These are phyloP conservation scores for Corydoras maculifer DNA, from an alignment of 2,113 vertebrate species.

Conservation along the genomic window DNA sequence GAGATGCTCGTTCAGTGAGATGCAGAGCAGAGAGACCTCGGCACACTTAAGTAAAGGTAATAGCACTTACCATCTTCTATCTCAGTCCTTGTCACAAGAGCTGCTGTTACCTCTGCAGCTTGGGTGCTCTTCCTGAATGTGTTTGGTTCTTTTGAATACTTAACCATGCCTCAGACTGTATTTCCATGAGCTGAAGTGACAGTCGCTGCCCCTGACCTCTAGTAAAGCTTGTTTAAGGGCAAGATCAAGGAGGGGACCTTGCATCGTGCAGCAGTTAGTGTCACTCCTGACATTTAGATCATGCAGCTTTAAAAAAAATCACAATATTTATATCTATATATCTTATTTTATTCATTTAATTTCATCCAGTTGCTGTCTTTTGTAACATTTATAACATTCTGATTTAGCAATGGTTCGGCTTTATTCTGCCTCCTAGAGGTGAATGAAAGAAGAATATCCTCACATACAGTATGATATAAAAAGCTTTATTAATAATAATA, in stretches of 20 bases:
- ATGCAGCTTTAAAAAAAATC: too few species aligned
- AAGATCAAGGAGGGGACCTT: conserved; percentile 7
- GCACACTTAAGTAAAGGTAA: conserved; percentile 49
- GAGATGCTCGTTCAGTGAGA: conserved; percentile 41
- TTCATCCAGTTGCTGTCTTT: too few species aligned
- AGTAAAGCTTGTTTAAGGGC: conserved; percentile 4
- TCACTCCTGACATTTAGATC: not conserved
- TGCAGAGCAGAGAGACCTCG: conserved; percentile 20
- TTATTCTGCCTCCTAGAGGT: too few species aligned
- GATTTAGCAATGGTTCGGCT: too few species aligned
- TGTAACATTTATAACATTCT: too few species aligned
- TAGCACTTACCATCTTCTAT: conserved; percentile 32
- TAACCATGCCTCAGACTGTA: not conserved
- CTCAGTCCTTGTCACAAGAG: conserved; percentile 1
- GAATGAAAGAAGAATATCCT: too few species aligned
- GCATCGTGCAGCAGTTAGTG: conserved; percentile 3
- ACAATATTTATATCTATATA: conserved; percentile 2
- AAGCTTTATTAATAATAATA: too few species aligned
- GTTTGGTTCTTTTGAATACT: not conserved
- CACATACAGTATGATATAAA: too few species aligned
- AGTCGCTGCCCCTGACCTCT: conserved; percentile 8
- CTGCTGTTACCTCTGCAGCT: not conserved
- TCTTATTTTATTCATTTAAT: too few species aligned
- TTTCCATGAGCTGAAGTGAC: not conserved
- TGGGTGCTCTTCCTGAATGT: not conserved